A percentile compares a stretch with the other conserved stretches of the same genome.
phyloP scores from a whole-genome alignment of 2,113 vertebrate species.

The Vidua chalybeata region DNA sequence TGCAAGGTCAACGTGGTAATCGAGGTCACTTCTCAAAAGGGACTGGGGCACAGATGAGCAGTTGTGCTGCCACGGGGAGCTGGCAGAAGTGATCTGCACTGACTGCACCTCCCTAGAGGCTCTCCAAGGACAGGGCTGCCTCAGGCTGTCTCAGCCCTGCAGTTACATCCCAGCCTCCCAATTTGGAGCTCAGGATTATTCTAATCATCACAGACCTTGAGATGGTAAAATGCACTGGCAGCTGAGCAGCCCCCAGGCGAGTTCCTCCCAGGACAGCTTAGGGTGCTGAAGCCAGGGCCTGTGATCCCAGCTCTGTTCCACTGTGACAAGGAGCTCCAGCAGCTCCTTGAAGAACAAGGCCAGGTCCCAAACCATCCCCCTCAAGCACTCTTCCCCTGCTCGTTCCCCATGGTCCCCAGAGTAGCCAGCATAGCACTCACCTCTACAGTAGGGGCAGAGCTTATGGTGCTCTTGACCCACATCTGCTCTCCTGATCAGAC shows the following conservation, averaged over 20 bases:
- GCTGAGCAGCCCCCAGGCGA: not conserved
- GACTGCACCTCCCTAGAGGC: not conserved
- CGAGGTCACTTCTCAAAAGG: not conserved
- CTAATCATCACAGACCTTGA: accelerated
- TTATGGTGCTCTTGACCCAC: not conserved
- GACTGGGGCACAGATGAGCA: not conserved
- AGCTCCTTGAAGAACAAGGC: not conserved
- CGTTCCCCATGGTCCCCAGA: not conserved
- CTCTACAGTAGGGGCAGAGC: not conserved
- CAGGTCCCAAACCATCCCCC: not conserved
- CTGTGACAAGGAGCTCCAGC: not conserved
- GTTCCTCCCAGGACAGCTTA: not conserved
- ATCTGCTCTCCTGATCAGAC: not conserved
- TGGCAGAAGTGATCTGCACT: not conserved
- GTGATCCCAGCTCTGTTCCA: not conserved
- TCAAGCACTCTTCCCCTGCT: not conserved
- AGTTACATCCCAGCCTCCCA: not conserved
- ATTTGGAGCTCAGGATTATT: not conserved
- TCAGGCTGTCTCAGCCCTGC: not conserved
- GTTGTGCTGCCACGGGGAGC: not conserved
- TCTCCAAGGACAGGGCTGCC: not conserved
- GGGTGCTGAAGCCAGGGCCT: not conserved
- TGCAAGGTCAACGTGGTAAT: accelerated
- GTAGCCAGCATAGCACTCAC: not conserved
- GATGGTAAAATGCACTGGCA: not conserved